Evolutionary conservation across 2,113 vertebrate species (phyloP), one percentile per base, ranked within the genome.

Genomic region (Ailurus styani): DNA sequence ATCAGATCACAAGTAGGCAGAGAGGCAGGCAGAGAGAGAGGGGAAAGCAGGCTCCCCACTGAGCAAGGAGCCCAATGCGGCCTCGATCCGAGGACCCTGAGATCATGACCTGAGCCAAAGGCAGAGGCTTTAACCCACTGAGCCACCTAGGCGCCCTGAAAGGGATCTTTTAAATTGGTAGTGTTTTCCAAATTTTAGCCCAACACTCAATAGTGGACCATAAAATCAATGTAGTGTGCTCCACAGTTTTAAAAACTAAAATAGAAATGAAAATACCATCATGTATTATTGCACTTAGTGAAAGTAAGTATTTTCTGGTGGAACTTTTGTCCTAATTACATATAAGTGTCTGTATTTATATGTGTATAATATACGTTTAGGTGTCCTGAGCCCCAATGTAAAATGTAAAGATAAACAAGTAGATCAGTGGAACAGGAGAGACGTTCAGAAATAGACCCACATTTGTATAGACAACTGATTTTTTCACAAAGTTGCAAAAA

Each of bases 131-230:
- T n/a, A n/a, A n/a, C n/a, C n/a, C n/a, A n/a, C n/a, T n/a, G n/a
- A n/a, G n/a, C n/a, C n/a, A n/a, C n/a, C n/a, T n/a, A n/a, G n/a
- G n/a, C n/a, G n/a, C n/a, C n/a, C 18, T 90, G 62, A 90, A 92
- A 84, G 62, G 31, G 25, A 87, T 62, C 40, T 93, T 83, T 95
- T 31, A 60, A 83, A 84, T 82, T 78, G 20, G 25, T 60, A 87
- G 3, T 83, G 25, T 92, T 77, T 96, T 96, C 47, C 72, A 93
- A 96, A 96, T 47, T 78, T 89, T 91, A 95, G 73, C 10, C 77
- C 0, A 77, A 73, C 50, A 75, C 42, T 94, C n/a, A 93, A 54
- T n/a, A 92, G 40, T 55, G 29, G 15, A 7, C 5, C 50, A 94
- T 87, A 68, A 92, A 96, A 87, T 87, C 52, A 90, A 87, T 62